Evolutionary conservation across 2,113 vertebrate genomes (phyloP).

Genomic region (Microcebus lehilahytsara): DNA sequence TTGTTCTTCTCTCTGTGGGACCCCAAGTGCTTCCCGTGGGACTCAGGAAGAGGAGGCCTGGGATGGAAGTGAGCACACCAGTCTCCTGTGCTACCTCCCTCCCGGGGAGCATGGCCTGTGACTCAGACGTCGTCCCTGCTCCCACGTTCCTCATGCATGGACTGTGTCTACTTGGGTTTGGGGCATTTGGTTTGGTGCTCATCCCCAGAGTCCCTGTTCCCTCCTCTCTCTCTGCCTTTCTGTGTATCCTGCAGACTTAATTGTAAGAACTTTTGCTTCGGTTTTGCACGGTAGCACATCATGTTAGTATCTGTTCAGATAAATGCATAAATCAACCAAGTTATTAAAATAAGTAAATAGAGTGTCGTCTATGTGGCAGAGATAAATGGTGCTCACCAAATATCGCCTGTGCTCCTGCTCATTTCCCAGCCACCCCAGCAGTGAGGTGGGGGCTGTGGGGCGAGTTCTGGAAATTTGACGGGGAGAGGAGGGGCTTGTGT

Average conservation of each 20-base stretch:
- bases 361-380: not conserved
- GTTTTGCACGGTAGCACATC: not conserved
- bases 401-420: not conserved
- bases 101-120: accelerated
- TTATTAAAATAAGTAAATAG: not conserved
- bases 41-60: not conserved
- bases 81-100: not conserved
- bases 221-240: not conserved
- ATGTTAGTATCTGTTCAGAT: not conserved
- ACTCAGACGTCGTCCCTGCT: not conserved
- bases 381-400: too few species aligned
- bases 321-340: not conserved
- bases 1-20: not conserved
- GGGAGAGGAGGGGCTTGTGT: not conserved
- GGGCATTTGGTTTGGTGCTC: not conserved
- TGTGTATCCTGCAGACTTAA: not conserved
- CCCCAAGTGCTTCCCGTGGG: not conserved
- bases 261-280: not conserved
- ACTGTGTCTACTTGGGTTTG: not conserved
- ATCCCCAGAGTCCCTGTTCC: not conserved
- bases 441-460: not conserved
- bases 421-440: not conserved
- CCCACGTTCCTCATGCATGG: accelerated
- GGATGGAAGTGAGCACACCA: not conserved
- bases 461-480: too few species aligned